Base-by-base conservation (phyloP, 1,140 invertebrate species). In the Triops cancriformis region DNA sequence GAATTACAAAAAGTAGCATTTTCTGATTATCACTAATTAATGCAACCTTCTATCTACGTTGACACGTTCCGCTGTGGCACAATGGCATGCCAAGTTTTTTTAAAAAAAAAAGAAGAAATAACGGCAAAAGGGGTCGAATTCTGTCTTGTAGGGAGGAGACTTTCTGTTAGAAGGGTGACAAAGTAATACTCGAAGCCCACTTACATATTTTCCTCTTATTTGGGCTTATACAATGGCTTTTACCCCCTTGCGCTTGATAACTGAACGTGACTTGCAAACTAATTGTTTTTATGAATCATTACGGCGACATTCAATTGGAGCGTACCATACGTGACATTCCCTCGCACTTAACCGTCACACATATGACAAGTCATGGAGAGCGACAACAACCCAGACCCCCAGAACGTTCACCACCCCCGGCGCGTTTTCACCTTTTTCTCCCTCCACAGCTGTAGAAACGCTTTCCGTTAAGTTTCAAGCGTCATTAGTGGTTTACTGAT, bases 211-310 rank as follows among this genome's bases (percentile, higher is more conserved):
- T 64, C 51, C 23, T n/a, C 51, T 23, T 37, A 37, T 7, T 37
- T 37, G 31, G 31, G 31, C 51, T 64, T 64, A 64, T 23, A 0
- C 51, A 64, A 64, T 64, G 51, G 10, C 6, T 23, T 23, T 23
- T 12, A 23, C 45, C 45, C 45, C 45, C 14, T 18, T 14, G 51
- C 3, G 14, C 51, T 64, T 64, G 51, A 64, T 64, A n/a, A 64
- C 51, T 64, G 23, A 64, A 64, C 51, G 51, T 64, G 51, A 64
- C 51, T 64, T 64, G 51, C 51, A 64, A 64, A 64, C n/a, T 64
- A 64, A 64, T 64, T 64, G 23, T 64, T 23, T 18, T 64, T 64
- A 64, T 23, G n/a, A 7, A 64, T 64, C 51, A 64, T 64, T 64
- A n/a, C 51, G 51, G 51, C 51, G 51, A 64, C 51, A 64, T 64